Evolutionary conservation across 2,113 vertebrate genomes (phyloP), one percentile per base, ranked within the genome.

Genomic region (Poeciliopsis occidentalis): DNA sequence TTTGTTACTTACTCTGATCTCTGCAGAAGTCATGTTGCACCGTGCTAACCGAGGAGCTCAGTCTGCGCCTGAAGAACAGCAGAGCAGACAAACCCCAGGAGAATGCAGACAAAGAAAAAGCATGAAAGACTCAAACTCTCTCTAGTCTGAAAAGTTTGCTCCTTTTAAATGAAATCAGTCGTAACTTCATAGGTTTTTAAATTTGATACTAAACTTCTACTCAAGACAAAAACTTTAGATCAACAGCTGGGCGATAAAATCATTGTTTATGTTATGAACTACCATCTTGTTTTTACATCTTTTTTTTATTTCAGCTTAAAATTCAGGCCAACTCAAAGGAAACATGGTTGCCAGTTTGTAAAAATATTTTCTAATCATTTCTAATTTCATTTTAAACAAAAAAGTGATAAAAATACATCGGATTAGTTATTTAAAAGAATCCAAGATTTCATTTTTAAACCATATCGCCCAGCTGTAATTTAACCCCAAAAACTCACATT

Each of bases 11-110:
- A 41, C 60, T 5, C 37, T 84, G 8, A 87, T 32, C 69, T 31
- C 34, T 13, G 19, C 93, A 97, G 96, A 97, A 95, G 89, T 94
- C 96, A 0, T 97, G 94, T 79, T 97, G 96, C 86, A 85, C 93
- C 0, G 90, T 95, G 62, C 92, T 97, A 84, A 93, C 88, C 51
- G 95, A 95, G 75, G 96, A 97, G 75, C 87, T 97, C 78, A 94
- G 93, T 85, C 87, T 95, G 27, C 96, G 96, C 29, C 88, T 97
- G 37, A 94, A 83, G 87, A 71, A 72, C 87, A 51, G 75, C 60
- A 87, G 86, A 29, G 71, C 63, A 80, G 93, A 92, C 63, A 92
- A 68, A 76, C 84, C 83, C 71, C 93, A 94, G 82, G 96, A 96
- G 75, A 64, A 81, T 0, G 81, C 86, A 63, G 96, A 92, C 24